phyloP scores from a whole-genome alignment of 2,888 invertebrate species.

The Pollenia griseotomentosa region DNA sequence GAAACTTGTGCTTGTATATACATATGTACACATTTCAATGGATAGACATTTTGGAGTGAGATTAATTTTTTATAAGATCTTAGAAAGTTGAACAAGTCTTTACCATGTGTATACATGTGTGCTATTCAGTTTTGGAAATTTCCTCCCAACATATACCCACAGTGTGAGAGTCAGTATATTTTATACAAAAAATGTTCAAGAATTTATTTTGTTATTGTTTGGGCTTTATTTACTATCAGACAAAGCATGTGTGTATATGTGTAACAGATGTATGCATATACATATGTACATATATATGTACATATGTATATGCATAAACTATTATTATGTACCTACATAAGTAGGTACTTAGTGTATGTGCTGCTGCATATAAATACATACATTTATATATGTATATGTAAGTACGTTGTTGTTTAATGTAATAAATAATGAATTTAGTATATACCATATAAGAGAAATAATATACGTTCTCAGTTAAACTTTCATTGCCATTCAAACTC shows the following conservation, averaged over 20 bases:
- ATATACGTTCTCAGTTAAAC: slow-evolving; percentile 47
- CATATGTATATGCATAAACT: background rate
- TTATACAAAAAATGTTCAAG: slow-evolving; percentile 34
- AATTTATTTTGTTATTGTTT: slow-evolving; percentile 62
- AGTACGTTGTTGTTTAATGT: background rate
- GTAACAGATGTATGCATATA: background rate
- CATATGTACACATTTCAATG: slow-evolving; percentile 18
- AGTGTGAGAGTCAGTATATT: background rate
- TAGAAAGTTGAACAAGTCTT: slow-evolving; percentile 22
- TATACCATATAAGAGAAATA: background rate
- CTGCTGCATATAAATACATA: background rate
- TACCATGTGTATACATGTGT: no score
- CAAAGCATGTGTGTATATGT: slow-evolving; percentile 19
- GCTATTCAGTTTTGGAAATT: background rate
- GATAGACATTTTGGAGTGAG: slow-evolving; percentile 59
- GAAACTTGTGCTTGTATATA: background rate
- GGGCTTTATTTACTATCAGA: slow-evolving; percentile 53
- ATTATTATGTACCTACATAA: slow-evolving; percentile 12
- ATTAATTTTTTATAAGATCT: slow-evolving; percentile 53
- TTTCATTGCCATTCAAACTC: slow-evolving; percentile 55
- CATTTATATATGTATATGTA: background rate
- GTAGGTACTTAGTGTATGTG: background rate
- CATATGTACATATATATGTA: background rate
- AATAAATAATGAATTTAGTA: background rate
- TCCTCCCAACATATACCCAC: background rate